These are phyloP conservation scores for Iselma pallidipennis DNA, from an alignment of 2,888 invertebrate genomes.

Conservation along the genomic window DNA sequence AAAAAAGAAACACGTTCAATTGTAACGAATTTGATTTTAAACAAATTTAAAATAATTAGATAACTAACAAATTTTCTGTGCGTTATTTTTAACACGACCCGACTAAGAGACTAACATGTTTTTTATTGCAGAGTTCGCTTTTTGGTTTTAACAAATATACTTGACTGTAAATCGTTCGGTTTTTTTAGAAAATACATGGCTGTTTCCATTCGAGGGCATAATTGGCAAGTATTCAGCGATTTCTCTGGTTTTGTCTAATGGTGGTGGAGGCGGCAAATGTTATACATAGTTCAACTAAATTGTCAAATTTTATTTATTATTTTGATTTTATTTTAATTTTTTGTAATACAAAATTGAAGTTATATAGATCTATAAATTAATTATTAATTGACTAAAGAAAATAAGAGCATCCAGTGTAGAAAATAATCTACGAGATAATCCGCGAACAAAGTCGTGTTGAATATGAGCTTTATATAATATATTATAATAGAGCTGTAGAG, in stretches of 20 bases:
- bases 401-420: no score
- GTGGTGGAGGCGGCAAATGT: not conserved
- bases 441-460: conserved; percentile 20
- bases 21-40: not conserved
- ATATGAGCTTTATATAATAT: conserved; percentile 25
- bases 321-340: no score
- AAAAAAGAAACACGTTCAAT: not conserved
- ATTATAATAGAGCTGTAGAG: conserved; percentile 28
- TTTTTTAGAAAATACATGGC: not conserved
- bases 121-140: conserved; percentile 24
- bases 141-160: not conserved
- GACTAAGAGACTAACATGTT: conserved; percentile 14
- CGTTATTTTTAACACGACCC: not conserved
- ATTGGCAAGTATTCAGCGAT: conserved; percentile 6
- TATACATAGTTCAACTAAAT: no score
- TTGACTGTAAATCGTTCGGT: not conserved
- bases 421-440: conserved; percentile 19
- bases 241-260: not conserved
- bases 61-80: conserved; percentile 5
- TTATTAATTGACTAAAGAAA: conserved; percentile 11
- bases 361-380: conserved; percentile 8
- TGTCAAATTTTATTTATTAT: no score
- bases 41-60: not conserved
- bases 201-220: not conserved
- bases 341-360: no score